phyloP scores from a whole-genome alignment of 35 echinoderm and acorn worm species.

The Anneissia japonica region DNA sequence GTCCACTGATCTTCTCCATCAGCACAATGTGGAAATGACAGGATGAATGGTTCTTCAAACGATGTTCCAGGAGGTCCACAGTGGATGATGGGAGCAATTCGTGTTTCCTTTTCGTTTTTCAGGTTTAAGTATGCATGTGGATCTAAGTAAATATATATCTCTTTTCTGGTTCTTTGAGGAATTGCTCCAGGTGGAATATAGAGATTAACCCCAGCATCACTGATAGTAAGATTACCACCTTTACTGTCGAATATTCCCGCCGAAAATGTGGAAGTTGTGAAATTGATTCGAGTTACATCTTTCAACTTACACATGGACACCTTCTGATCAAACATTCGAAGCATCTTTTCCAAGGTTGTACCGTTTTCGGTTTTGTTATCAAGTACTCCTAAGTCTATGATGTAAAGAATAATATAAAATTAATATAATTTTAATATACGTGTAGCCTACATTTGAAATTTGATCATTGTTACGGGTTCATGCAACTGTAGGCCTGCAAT shows the following conservation, averaged over 20 bases:
- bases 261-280: not conserved
- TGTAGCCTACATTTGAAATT: too few species aligned
- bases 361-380: too few species aligned
- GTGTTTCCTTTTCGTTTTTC: not conserved
- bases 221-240: not conserved
- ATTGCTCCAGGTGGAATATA: constrained; percentile 6
- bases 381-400: too few species aligned
- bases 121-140: not conserved
- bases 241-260: not conserved
- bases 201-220: not conserved
- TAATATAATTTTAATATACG: too few species aligned
- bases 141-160: not conserved
- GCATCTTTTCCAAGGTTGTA: not conserved
- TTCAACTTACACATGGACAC: not conserved
- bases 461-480: too few species aligned
- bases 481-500: too few species aligned
- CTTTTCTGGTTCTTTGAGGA: not conserved
- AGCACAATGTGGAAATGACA: constrained; percentile 9
- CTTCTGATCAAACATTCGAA: not conserved
- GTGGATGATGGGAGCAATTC: not conserved
- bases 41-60: constrained; percentile 1
- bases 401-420: too few species aligned
- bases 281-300: not conserved
- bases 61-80: constrained; percentile 9
- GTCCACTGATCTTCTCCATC: not conserved